These are phyloP conservation scores for Neria commutata DNA, from an alignment of 2,888 invertebrate genomes.

Conservation along the genomic window DNA sequence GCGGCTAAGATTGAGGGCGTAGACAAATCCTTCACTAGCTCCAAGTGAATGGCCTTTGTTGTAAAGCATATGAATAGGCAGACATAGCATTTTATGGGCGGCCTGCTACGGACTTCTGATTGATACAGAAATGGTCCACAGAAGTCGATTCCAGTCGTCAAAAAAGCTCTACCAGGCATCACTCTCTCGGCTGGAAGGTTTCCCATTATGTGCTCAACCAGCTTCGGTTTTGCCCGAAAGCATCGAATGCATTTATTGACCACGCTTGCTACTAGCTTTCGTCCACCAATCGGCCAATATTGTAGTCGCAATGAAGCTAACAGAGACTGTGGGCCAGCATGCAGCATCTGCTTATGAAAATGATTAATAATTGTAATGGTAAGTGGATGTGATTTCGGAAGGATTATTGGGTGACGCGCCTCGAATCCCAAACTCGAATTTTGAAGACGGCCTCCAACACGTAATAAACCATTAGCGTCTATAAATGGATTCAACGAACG, in stretches of 20 bases:
- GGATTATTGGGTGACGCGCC: slow-evolving; percentile 19
- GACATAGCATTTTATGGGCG: slow-evolving; percentile 13
- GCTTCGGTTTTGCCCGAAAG: slow-evolving; percentile 17
- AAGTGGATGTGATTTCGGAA: slow-evolving; percentile 16
- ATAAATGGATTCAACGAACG: slow-evolving; percentile 18
- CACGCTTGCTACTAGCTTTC: slow-evolving; percentile 8
- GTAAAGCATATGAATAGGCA: slow-evolving; percentile 16
- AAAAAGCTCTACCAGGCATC: slow-evolving; percentile 7
- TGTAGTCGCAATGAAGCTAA: slow-evolving; percentile 21
- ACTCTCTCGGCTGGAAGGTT: slow-evolving; percentile 12
- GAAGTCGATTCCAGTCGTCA: slow-evolving; percentile 22
- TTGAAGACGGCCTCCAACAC: slow-evolving; percentile 19
- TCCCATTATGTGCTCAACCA: slow-evolving; percentile 21
- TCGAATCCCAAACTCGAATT: slow-evolving; percentile 18
- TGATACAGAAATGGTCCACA: slow-evolving; percentile 21
- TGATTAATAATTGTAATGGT: slow-evolving; percentile 4
- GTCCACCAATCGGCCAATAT: slow-evolving; percentile 27
- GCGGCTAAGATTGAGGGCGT: slow-evolving; percentile 14
- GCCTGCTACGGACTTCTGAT: not conserved
- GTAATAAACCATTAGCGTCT: slow-evolving; percentile 16
- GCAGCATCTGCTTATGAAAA: slow-evolving; percentile 8
- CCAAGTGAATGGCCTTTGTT: slow-evolving; percentile 16
- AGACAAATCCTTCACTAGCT: slow-evolving; percentile 17
- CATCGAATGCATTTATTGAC: slow-evolving; percentile 17
- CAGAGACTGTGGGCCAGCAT: slow-evolving; percentile 18